Percentiles rank a stretch among this genome's conserved stretches.
Evolutionary conservation across 2,888 invertebrate species (phyloP).

Genomic region (Theodoxus fluviatilis): DNA sequence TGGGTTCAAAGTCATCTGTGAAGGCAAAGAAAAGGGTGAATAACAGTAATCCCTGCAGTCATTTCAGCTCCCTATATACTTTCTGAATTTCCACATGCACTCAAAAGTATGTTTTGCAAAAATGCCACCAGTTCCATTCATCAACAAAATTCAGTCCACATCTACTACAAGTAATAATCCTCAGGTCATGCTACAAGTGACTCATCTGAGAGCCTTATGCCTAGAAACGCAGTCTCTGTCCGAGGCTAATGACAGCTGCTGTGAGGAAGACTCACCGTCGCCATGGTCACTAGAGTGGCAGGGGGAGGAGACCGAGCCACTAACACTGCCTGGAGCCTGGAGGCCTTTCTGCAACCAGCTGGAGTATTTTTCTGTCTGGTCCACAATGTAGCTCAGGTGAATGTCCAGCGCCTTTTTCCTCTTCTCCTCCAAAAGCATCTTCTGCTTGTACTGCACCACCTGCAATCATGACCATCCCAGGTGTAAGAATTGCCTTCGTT

Average conservation of each 20-base stretch:
- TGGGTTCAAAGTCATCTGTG: slow-evolving; percentile 82
- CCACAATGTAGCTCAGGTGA: slow-evolving; percentile 96
- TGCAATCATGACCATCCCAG: too few species aligned
- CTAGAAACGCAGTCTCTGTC: too few species aligned
- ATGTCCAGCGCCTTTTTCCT: slow-evolving; percentile 93
- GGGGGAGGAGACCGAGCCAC: slow-evolving; percentile 40
- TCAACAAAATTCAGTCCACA: neutral
- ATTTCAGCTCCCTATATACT: too few species aligned
- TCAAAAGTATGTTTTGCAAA: too few species aligned
- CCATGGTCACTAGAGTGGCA: slow-evolving; percentile 45
- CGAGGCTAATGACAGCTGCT: too few species aligned
- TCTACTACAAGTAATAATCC: too few species aligned
- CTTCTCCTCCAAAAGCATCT: slow-evolving; percentile 90
- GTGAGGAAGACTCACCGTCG: slow-evolving; percentile 42
- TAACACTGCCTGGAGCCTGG: slow-evolving; percentile 28
- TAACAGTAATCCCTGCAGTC: too few species aligned
- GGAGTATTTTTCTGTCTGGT: slow-evolving; percentile 97
- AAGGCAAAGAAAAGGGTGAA: slow-evolving; percentile 15
- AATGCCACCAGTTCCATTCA: neutral
- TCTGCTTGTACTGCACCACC: slow-evolving; percentile 92
- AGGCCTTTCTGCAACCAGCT: slow-evolving; percentile 65
- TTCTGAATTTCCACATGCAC: neutral
- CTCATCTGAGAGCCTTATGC: too few species aligned
- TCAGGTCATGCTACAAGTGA: too few species aligned
- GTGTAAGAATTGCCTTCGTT: too few species aligned